A percentile compares a stretch with the other conserved stretches of the same genome.
phyloP scores from a whole-genome alignment of 2,113 vertebrate species.

The Suricata suricatta region DNA sequence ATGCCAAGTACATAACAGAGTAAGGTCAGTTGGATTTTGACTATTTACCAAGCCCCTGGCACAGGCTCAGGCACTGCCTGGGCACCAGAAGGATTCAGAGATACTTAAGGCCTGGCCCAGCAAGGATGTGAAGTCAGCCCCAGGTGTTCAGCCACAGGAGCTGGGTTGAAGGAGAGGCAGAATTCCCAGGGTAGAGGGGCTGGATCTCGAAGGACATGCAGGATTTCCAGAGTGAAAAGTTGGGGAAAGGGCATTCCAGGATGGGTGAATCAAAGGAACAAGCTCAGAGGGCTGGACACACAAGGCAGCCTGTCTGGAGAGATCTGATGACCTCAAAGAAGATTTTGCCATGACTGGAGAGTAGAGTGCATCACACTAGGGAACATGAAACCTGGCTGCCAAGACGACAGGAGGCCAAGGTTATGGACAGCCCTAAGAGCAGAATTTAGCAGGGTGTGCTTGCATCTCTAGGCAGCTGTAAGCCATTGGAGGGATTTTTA shows the following conservation, averaged over 20 bases:
- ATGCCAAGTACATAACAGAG: neutral
- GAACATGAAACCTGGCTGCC: neutral
- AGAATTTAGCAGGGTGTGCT: neutral
- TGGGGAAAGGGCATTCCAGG: neutral
- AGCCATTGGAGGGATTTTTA: neutral
- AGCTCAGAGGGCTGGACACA: neutral
- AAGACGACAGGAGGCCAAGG: neutral
- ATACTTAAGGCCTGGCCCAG: neutral
- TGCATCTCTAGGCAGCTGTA: neutral
- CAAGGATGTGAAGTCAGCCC: neutral
- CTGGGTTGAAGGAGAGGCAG: neutral
- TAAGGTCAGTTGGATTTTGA: neutral
- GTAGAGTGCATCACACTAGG: neutral
- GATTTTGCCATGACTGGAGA: neutral
- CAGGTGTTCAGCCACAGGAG: neutral
- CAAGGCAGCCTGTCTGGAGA: neutral
- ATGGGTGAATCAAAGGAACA: neutral
- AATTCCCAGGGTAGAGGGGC: neutral
- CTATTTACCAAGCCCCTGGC: neutral
- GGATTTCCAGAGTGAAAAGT: neutral
- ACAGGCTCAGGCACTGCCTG: neutral
- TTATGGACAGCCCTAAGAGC: neutral
- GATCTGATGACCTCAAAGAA: neutral
- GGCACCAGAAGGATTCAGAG: neutral
- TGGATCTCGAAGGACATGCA: neutral